Base-by-base conservation (phyloP, 2,113 vertebrate genomes). In the Hemichromis elongatus region DNA sequence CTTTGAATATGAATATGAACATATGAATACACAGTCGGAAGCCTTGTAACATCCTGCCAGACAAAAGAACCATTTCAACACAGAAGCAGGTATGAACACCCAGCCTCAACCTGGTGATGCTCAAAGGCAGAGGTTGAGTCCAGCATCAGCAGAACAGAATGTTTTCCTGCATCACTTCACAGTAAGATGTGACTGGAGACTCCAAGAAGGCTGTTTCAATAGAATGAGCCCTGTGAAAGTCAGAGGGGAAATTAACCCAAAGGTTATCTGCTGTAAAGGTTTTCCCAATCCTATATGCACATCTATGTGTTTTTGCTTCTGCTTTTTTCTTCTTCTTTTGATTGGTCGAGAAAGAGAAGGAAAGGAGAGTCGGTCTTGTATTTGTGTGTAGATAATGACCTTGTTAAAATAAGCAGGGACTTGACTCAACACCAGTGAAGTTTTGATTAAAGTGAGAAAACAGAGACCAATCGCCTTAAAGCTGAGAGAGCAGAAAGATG, bases 341-440 rank as follows among this genome's bases (percentile, higher is more conserved):
- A 68, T 42, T 68, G 9, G 2, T 26, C 0, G 0, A 14, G 8
- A 24, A 66, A 66, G 19, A 16, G 8, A 6, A 45, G 37, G 37
- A 26, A 70, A 26, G 37, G 45, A 26, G 37, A 45, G 37, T 26
- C 16, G 12, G 18, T 42, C 42, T 70, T 24, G 37, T 5, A 37
- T 13, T 37, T 37, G 37, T 37, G 59, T 37, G 61, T 21, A 40
- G 33, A 66, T 66, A 40, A 40, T 40, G 40, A 21, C 21, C 33
- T 66, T 40, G 6, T 40, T 66, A 40, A 66, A 66, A 66, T 66
- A 13, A 66, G 33, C 61, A 40, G 61, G 61, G 61, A 66, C 11
- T 4, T 40, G 33, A 66, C 61, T 40, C 19, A 40, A 40, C 33
- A 66, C 61, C 19, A 3, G 33, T 21, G 61, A 66, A 21, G 61